Evolutionary conservation across 2,113 vertebrate genomes (phyloP), one percentile per base, ranked within the genome.

Genomic region (Harpagus bidentatus): DNA sequence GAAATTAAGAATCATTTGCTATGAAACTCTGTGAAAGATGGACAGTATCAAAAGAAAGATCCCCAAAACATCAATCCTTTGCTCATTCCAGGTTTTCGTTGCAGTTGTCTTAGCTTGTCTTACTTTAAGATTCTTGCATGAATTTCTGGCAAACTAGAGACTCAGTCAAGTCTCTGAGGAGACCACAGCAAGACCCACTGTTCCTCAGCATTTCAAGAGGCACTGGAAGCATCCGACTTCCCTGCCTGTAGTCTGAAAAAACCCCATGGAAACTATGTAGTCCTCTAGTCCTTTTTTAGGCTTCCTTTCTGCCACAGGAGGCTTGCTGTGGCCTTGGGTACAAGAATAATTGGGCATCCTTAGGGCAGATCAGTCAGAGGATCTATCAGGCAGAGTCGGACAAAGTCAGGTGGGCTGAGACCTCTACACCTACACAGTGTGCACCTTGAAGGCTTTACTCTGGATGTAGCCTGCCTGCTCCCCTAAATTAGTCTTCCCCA

Each of bases 1-100:
- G 87, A 97, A 96, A 95, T 94, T 91, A 90, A 91, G 71, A 79
- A 43, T 92, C 19, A 76, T 95, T 95, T 95, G 22, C 38, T 40
- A 6, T 58, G 25, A 52, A 82, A 82, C n/a, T 62, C 62, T 29
- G 8, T 66, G 59, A 90, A 40, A 86, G 25, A 78, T 62, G 71
- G 65, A 61, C 52, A 79, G 34, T 48, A 61, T 84, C 48, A 76
- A 81, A 94, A 86, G 55, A 95, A 89, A 94, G 66, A 82, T 82
- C 32, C 73, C 25, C 34, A 23, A 77, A 62, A 48, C 43, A 67
- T 48, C 42, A 40, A 1, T 67, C 42, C 18, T 74, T 55, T 74
- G n/a, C 31, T 31, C 12, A 5, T 42, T 52, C 65, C 3, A 2
- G 42, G 11, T 58, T 82, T 76, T 70, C n/a, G 21, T 16, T 86